Evolutionary conservation across 1,140 invertebrate species (phyloP).

Genomic region (Formica exsecta): DNA sequence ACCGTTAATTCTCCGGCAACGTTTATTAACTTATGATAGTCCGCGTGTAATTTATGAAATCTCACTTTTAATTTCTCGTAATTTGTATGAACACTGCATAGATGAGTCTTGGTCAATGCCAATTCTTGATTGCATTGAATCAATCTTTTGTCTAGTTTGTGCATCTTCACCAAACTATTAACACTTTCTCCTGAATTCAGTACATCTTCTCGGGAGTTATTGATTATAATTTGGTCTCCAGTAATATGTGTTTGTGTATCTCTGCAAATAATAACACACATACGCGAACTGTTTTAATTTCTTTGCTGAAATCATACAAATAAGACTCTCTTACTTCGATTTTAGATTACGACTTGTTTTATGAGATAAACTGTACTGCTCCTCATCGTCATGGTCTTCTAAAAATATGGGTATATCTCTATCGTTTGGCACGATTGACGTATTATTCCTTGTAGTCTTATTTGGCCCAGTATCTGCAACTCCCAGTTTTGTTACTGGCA

Average conservation of each 20-base stretch:
- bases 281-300: neutral
- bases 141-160: conserved; percentile 62
- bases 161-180: conserved; percentile 2
- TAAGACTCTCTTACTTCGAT: conserved; percentile 61
- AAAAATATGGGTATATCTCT: conserved; percentile 77
- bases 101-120: conserved; percentile 70
- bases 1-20: conserved; percentile 88
- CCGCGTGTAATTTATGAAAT: conserved; percentile 83
- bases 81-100: conserved; percentile 77
- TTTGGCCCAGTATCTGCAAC: conserved; percentile 25
- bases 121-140: conserved; percentile 71
- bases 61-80: conserved; percentile 82
- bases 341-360: conserved; percentile 29
- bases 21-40: conserved; percentile 84
- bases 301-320: neutral
- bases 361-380: conserved; percentile 52
- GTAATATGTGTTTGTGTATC: conserved; percentile 77
- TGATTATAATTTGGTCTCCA: conserved; percentile 55
- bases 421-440: conserved; percentile 72
- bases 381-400: conserved; percentile 54
- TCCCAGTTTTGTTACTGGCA: conserved; percentile 22
- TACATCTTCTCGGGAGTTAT: conserved; percentile 23
- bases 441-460: conserved; percentile 38
- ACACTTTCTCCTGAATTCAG: conserved; percentile 20
- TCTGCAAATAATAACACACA: conserved; percentile 59